A percentile compares a stretch with the other conserved stretches of the same genome.
These are phyloP conservation scores for Agrotis puta DNA, from an alignment of 2,888 invertebrate genomes.

Conservation along the genomic window DNA sequence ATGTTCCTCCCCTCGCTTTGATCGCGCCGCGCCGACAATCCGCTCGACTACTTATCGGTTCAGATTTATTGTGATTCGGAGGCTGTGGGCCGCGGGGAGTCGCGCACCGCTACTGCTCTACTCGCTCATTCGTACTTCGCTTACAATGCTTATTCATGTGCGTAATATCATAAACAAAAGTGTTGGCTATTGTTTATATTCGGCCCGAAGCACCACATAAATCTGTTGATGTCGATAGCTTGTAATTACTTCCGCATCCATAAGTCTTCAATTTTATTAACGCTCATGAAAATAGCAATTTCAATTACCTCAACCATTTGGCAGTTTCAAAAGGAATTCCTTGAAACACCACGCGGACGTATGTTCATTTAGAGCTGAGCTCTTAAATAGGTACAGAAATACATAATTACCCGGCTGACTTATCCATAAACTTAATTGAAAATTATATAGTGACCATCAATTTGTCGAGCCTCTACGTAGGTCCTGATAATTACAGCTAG, in stretches of 20 bases:
- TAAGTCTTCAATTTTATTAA: slow-evolving; percentile 21
- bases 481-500: slow-evolving; percentile 11
- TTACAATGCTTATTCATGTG: slow-evolving; percentile 75
- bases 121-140: slow-evolving; percentile 76
- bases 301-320: slow-evolving; percentile 4
- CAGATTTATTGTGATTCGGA: slow-evolving; percentile 91
- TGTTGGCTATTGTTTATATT: slow-evolving; percentile 60
- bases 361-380: not conserved
- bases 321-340: slow-evolving; percentile 5
- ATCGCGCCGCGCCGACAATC: slow-evolving; percentile 89
- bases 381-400: not conserved
- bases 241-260: slow-evolving; percentile 44
- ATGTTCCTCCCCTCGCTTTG: slow-evolving; percentile 88
- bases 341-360: not conserved
- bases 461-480: slow-evolving; percentile 3
- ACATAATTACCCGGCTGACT: not conserved
- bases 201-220: slow-evolving; percentile 20
- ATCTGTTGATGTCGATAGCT: slow-evolving; percentile 31
- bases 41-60: slow-evolving; percentile 90
- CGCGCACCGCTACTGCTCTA: slow-evolving; percentile 72
- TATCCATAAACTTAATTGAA: not conserved
- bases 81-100: slow-evolving; percentile 84
- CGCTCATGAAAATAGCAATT: slow-evolving; percentile 11
- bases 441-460: not conserved
- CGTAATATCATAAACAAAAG: slow-evolving; percentile 76